phyloP scores from a whole-genome alignment of 2,888 invertebrate species.

The Julus scandinavius region DNA sequence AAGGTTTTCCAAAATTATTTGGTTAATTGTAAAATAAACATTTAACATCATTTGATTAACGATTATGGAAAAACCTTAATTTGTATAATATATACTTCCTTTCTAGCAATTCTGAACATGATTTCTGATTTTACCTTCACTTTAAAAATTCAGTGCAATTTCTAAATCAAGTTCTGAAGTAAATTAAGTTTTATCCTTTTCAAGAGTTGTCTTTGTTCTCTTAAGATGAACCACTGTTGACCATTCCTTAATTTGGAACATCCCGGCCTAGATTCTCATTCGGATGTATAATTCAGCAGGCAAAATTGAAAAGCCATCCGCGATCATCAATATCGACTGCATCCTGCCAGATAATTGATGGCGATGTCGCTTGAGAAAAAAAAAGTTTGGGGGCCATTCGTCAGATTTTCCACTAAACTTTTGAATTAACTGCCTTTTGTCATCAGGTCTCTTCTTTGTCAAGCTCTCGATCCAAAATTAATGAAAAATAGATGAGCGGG shows the following conservation, averaged over 20 bases:
- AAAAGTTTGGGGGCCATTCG: background rate
- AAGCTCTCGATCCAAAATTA: slow-evolving; percentile 33
- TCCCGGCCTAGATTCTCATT: background rate
- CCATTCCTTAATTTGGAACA: background rate
- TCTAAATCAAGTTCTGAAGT: too few species aligned
- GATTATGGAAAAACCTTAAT: too few species aligned
- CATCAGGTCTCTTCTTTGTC: slow-evolving; percentile 33
- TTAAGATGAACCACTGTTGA: background rate
- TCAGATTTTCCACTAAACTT: slow-evolving; percentile 33
- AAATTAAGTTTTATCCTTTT: background rate
- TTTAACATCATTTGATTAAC: too few species aligned
- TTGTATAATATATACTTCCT: too few species aligned
- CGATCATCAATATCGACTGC: slow-evolving; percentile 26
- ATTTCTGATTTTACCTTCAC: too few species aligned
- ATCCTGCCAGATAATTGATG: slow-evolving; percentile 25
- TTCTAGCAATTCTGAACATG: too few species aligned
- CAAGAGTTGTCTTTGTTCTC: background rate
- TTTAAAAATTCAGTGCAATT: too few species aligned
- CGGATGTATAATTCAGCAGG: slow-evolving; percentile 24
- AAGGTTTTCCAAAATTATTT: too few species aligned
- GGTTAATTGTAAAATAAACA: too few species aligned
- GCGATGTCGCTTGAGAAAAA: background rate
- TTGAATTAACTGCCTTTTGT: slow-evolving; percentile 33
- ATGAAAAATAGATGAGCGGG: slow-evolving; percentile 7
- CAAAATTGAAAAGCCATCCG: slow-evolving; percentile 11